Conservation (phyloP, 2,888 invertebrate genomes). For the Caprella mutica region DNA sequence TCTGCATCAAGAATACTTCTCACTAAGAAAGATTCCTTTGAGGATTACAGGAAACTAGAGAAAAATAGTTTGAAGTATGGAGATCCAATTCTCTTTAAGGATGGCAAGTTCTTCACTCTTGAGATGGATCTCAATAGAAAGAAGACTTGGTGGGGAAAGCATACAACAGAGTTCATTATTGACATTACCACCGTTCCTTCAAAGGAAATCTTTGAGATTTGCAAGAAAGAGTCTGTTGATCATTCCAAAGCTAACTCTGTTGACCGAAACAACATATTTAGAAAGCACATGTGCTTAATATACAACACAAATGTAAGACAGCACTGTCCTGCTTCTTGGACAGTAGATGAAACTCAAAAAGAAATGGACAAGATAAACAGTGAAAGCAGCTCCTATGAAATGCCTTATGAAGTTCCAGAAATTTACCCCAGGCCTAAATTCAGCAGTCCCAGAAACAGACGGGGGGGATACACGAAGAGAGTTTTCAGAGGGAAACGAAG, state of each 20-base stretch:
- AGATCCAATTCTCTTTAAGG: not conserved
- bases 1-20: slow-evolving; percentile 2
- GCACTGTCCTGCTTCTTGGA: not conserved
- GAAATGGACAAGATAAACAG: not conserved
- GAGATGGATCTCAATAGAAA: not conserved
- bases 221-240: not conserved
- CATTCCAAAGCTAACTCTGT: not conserved
- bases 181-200: not conserved
- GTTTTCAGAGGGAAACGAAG: too few species aligned
- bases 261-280: not conserved
- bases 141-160: not conserved
- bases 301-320: not conserved
- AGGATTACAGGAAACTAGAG: not conserved
- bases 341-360: not conserved
- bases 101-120: not conserved
- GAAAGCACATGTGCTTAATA: not conserved
- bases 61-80: not conserved
- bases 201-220: not conserved
- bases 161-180: not conserved
- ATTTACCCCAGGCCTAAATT: too few species aligned
- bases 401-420: too few species aligned
- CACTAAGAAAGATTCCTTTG: not conserved
- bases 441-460: too few species aligned
- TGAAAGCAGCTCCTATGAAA: too few species aligned
- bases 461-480: too few species aligned